Evolutionary conservation across 2,113 vertebrate species (phyloP), one percentile per base, ranked within the genome.

Genomic region (Microcebus murinus): DNA sequence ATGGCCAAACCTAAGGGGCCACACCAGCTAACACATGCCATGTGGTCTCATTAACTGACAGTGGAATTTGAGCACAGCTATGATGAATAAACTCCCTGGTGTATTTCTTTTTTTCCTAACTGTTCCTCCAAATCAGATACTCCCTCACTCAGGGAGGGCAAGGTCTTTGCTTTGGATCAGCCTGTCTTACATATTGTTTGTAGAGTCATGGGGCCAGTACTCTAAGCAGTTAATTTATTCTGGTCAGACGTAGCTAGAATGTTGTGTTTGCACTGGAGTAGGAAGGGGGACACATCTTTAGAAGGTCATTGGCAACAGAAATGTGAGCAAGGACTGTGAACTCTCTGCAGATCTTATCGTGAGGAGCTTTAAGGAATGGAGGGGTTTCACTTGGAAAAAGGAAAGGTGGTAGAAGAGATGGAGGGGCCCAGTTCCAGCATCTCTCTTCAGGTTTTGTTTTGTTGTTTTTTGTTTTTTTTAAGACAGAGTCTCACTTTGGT

Each of bases 21-120:
- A 8, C 6, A 0, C 8, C 14, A 7, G 18, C 39, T 77, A 25
- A 3, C 6, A 48, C 17, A 27, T 6, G 0, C 59, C 10, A 0
- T 4, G 36, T 4, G 25, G 0, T 45, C 80, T 80, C 48, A 17
- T 31, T 71, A 23, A 42, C 8, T 5, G 1, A 7, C 27, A 3
- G 3, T 4, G 15, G 59, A 15, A 15, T 81, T 21, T 82, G 29
- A 87, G 65, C 29, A 21, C 7, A 45, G 14, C 59, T 73, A 1
- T 52, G 36, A 59, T 59, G 34, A 65, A 70, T 65, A 77, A 94
- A 73, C 17, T 63, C 81, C 70, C 67, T 48, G 11, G 42, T 68
- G 5, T 45, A 7, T 91, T 85, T 80, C 67, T 29, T 6, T 89
- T 70, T 36, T 34, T 45, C 34, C 76, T 52, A n/a, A 52, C 94